Base-by-base conservation (phyloP, 1,140 invertebrate genomes). In the Tribolium madens region DNA sequence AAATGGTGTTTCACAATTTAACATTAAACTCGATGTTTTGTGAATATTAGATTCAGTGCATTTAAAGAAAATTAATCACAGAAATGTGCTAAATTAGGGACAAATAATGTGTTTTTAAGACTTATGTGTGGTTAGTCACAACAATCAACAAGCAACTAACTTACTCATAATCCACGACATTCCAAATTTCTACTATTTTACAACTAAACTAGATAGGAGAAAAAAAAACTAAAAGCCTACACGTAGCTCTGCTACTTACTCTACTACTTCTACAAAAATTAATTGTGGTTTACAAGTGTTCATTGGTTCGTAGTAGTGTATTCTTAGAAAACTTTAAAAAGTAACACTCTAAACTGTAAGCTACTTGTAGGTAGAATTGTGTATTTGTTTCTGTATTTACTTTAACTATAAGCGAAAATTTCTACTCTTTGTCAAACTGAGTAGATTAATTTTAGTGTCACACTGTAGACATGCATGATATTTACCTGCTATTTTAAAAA, bases 401-500 rank as follows among this genome's bases (percentile, higher is more conserved):
- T 42, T 42, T 3, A 42, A 10, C 36, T 64, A 64, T 33, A 64
- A 64, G 57, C 57, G 14, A 52, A 53, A 73, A 47, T 10, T 48
- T 79, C 73, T 73, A 75, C 76, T 77, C 57, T 4, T 79, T 52
- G 53, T 69, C 21, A 33, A 13, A 52, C 75, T 48, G 48, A 79
- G 76, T 79, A 79, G 79, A 78, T 64, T 48, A 18, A 12, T 33
- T 33, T 64, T 64, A 64, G 57, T 64, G 26, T 64, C 57, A 64
- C 57, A 42, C 57, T 64, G 21, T 14, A 12, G 9, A n/a, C 57
- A 64, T 64, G 57, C 57, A 64, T 13, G 57, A 73, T 80, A 81
- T 42, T 82, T 81, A 81, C 80, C 77, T 83, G 76, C 86, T 76
- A 86, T 74, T 64, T 46, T 47, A 50, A 76, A 50, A 15, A 64